Conservation (phyloP, 2,113 vertebrate species). For the Indicator maculatus region DNA sequence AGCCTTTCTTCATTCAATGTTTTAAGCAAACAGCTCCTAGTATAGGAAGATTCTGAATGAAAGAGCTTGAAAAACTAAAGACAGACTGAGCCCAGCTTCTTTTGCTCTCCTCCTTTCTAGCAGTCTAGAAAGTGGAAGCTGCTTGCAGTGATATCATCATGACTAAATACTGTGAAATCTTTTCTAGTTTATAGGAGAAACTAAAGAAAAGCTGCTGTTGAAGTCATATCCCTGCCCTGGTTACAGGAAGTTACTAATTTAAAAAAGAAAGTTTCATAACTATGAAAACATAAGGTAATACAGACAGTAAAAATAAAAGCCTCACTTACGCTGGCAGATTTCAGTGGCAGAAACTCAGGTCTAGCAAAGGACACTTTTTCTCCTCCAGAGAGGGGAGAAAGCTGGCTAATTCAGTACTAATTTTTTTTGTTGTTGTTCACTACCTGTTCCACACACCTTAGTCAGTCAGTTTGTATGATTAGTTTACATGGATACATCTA, state of each 20-base stretch:
- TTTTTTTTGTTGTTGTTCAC: neutral
- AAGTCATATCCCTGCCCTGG: neutral
- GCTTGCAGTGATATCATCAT: neutral
- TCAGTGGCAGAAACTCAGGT: neutral
- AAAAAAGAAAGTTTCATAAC: neutral
- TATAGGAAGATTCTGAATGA: neutral
- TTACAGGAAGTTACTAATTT: neutral
- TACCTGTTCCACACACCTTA: neutral
- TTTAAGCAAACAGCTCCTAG: neutral
- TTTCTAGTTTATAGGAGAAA: neutral
- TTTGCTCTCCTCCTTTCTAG: neutral
- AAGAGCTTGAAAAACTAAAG: neutral
- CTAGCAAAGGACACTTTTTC: neutral
- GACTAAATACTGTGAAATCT: neutral
- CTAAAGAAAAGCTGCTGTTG: neutral
- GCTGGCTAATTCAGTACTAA: neutral
- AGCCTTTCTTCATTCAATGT: neutral
- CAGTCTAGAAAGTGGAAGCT: neutral
- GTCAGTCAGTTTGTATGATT: neutral
- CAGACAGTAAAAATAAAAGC: neutral
- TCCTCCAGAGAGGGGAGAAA: neutral
- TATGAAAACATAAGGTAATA: neutral
- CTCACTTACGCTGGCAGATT: neutral
- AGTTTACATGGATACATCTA: neutral
- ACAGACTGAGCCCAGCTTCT: neutral